A percentile compares a stretch with the other conserved stretches of the same genome.
These are phyloP conservation scores for Andrena hattorfiana DNA, from an alignment of 2,888 invertebrate species.

Conservation along the genomic window DNA sequence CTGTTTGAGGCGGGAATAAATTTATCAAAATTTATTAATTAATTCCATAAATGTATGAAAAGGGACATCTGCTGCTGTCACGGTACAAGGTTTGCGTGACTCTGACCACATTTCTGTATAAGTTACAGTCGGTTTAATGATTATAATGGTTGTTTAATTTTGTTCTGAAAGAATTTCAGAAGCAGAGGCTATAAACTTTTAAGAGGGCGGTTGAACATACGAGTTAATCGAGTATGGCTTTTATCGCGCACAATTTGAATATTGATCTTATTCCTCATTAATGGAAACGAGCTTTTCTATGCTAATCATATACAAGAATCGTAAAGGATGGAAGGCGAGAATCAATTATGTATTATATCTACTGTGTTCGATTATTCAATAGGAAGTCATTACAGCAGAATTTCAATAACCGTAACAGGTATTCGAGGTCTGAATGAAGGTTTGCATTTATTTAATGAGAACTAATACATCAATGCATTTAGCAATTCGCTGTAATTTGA, in stretches of 20 bases:
- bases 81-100: background rate
- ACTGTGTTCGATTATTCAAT: background rate
- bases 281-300: background rate
- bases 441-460: background rate
- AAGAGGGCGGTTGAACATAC: background rate
- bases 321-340: background rate
- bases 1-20: background rate
- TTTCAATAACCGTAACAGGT: background rate
- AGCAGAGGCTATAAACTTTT: background rate
- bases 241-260: background rate
- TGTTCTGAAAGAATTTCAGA: background rate
- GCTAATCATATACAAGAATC: background rate
- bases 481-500: background rate
- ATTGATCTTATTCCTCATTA: conserved; percentile 11
- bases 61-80: background rate
- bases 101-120: background rate
- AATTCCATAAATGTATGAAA: background rate
- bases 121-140: background rate
- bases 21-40: background rate
- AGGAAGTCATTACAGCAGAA: background rate
- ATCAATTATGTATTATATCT: background rate
- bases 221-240: no score
- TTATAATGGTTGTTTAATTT: background rate
- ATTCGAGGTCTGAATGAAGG: background rate
- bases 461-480: background rate